Conservation (phyloP, 2,113 vertebrate genomes). For the Hystrix brachyura region DNA sequence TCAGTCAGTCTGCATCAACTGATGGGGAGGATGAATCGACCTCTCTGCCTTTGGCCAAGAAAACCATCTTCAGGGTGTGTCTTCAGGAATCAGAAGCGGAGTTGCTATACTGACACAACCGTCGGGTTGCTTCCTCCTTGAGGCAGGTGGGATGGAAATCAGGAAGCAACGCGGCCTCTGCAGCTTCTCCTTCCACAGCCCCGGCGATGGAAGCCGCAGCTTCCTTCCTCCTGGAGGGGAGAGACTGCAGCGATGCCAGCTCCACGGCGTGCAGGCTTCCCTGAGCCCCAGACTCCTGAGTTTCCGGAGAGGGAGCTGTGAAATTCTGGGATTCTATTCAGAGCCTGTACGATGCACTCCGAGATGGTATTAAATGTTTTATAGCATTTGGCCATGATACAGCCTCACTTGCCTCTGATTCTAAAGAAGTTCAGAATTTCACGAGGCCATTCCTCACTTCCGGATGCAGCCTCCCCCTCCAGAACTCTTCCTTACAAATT, state of each 20-base stretch:
- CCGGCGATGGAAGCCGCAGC: background rate
- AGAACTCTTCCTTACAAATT: background rate
- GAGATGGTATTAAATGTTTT: conserved; percentile 77
- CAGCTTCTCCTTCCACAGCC: background rate
- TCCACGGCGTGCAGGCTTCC: background rate
- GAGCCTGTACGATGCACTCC: conserved; percentile 51
- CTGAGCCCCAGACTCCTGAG: background rate
- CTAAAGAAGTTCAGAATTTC: conserved; percentile 55
- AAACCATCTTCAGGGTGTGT: background rate
- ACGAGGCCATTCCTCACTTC: conserved; percentile 18
- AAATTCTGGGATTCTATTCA: conserved; percentile 72
- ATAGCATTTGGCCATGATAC: conserved; percentile 55
- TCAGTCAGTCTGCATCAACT: background rate
- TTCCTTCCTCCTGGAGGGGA: background rate
- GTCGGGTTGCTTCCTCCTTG: background rate
- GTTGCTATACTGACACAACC: background rate
- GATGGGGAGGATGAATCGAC: too few species aligned
- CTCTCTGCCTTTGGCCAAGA: background rate
- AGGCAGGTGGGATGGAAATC: conserved; percentile 2
- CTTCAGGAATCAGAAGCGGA: background rate
- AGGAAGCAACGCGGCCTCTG: conserved; percentile 56
- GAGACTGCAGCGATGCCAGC: background rate
- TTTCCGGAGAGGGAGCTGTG: conserved; percentile 68
- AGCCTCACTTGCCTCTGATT: conserved; percentile 56
- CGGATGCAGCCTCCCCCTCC: background rate